These are phyloP conservation scores for Amphibalanus amphitrite DNA, from an alignment of 1,140 invertebrate genomes.

Conservation along the genomic window DNA sequence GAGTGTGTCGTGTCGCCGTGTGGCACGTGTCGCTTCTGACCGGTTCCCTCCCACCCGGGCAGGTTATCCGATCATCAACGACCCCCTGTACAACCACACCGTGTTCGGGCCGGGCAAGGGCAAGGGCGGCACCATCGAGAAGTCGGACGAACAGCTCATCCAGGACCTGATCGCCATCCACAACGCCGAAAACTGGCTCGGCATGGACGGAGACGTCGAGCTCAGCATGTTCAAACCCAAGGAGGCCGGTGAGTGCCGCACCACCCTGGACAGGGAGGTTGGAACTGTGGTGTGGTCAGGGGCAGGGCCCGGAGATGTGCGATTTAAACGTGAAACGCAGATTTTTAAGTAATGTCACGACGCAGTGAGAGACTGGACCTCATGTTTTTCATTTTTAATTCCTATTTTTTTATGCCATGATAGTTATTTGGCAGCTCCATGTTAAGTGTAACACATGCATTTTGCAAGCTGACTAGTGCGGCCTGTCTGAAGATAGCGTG, in stretches of 20 bases:
- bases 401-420: too few relatives aligned
- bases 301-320: neutral
- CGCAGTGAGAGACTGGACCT: too few relatives aligned
- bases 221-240: constrained; percentile 50
- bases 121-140: constrained; percentile 77
- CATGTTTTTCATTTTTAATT: too few relatives aligned
- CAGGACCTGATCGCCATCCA: constrained; percentile 75
- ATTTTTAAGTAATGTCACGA: too few relatives aligned
- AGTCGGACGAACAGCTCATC: constrained; percentile 76
- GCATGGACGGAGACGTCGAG: constrained; percentile 73
- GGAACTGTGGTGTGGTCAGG: neutral
- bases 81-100: constrained; percentile 83
- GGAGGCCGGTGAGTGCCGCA: constrained; percentile 29
- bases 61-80: constrained; percentile 93
- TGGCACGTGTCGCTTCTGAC: too few relatives aligned
- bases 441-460: too few relatives aligned
- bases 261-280: too few relatives aligned
- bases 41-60: too few relatives aligned
- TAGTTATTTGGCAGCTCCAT: too few relatives aligned
- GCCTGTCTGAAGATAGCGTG: too few relatives aligned
- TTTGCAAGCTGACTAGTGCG: too few relatives aligned
- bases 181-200: constrained; percentile 83
- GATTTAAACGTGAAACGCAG: neutral
- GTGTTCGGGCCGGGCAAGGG: constrained; percentile 82
- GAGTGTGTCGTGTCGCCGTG: too few relatives aligned